Evolutionary conservation across 1,140 invertebrate genomes (phyloP).

Genomic region (Samia ricini): DNA sequence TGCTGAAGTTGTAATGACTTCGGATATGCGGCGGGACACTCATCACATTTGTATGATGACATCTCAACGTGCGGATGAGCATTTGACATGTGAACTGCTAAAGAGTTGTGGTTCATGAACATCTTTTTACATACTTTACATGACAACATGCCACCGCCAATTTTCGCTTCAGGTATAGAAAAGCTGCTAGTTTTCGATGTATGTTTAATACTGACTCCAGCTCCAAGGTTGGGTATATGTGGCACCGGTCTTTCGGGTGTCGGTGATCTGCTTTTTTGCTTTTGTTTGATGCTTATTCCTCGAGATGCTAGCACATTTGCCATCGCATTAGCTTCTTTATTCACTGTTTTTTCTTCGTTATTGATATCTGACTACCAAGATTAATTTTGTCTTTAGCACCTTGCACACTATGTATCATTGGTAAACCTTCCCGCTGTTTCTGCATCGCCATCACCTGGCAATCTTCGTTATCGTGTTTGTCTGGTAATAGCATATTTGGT

Average conservation of each 20-base stretch:
- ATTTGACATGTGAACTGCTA: constrained; percentile 61
- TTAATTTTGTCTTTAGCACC: constrained; percentile 76
- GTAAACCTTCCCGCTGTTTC: constrained; percentile 84
- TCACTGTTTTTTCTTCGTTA: constrained; percentile 82
- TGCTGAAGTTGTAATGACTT: constrained; percentile 81
- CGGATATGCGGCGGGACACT: constrained; percentile 85
- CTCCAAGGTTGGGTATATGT: constrained; percentile 82
- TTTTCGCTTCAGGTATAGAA: constrained; percentile 69
- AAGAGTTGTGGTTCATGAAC: constrained; percentile 61
- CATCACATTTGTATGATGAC: constrained; percentile 80
- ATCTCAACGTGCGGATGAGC: constrained; percentile 65
- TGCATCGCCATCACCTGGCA: constrained; percentile 82
- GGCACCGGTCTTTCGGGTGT: constrained; percentile 62
- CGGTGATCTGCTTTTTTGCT: constrained; percentile 70
- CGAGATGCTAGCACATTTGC: constrained; percentile 86
- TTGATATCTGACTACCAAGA: constrained; percentile 76
- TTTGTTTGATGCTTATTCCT: constrained; percentile 86
- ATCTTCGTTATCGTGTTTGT: constrained; percentile 74
- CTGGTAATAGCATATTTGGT: constrained; percentile 67
- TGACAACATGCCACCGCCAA: constrained; percentile 55
- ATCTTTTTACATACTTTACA: constrained; percentile 71
- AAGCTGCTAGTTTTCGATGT: constrained; percentile 65
- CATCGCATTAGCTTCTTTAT: constrained; percentile 84
- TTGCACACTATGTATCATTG: constrained; percentile 86
- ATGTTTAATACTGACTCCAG: constrained; percentile 83